Evolutionary conservation across 2,888 invertebrate species (phyloP).

Genomic region (Bugulina stolonifera): DNA sequence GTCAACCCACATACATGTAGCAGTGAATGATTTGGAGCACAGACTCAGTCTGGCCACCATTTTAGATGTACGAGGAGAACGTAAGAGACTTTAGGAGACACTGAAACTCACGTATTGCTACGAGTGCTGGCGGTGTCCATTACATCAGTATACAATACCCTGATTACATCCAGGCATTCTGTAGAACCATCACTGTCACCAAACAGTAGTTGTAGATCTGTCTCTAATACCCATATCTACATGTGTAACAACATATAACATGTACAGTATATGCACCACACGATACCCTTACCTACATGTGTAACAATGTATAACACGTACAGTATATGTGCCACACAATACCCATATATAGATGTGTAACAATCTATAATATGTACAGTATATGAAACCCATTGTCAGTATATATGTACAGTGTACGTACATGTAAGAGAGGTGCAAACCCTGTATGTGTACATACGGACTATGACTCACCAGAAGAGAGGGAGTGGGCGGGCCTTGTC

Average conservation of each 20-base stretch:
- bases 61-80: too few relatives aligned
- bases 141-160: neutral
- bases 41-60: too few relatives aligned
- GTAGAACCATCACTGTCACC: neutral
- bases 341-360: neutral
- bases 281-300: neutral
- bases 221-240: constrained; percentile 6
- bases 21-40: too few relatives aligned
- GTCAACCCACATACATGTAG: too few relatives aligned
- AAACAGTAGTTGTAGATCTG: neutral
- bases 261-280: neutral
- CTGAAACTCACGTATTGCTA: neutral
- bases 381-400: too few relatives aligned
- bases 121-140: neutral
- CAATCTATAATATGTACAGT: too few relatives aligned
- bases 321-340: neutral
- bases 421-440: too few relatives aligned
- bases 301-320: neutral
- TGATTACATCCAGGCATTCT: neutral
- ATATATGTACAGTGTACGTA: too few relatives aligned
- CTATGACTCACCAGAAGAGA: too few relatives aligned
- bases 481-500: neutral
- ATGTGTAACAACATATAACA: neutral
- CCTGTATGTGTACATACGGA: too few relatives aligned
- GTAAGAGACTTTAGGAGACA: too few relatives aligned